Percentiles rank a stretch among this genome's conserved stretches.
phyloP scores from a whole-genome alignment of 2,888 invertebrate genomes.

The Chorisops tibialis region DNA sequence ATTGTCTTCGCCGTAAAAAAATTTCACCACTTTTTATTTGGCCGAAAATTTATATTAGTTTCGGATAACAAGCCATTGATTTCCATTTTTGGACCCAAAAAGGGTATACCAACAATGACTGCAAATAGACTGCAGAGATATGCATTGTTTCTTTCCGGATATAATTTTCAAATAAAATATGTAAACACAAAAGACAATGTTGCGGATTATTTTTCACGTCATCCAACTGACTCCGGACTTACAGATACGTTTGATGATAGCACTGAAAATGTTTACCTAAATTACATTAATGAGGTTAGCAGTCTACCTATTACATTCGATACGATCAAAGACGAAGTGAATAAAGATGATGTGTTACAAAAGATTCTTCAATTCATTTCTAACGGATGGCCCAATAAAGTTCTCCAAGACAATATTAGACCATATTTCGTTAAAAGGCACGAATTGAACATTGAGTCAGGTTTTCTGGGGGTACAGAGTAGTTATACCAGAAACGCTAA shows the following conservation, averaged over 20 bases:
- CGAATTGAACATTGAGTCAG: neutral
- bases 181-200: neutral
- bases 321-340: neutral
- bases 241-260: neutral
- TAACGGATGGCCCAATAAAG: neutral
- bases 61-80: constrained; percentile 8
- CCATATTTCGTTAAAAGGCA: neutral
- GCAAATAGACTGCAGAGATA: neutral
- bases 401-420: neutral
- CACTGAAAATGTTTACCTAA: neutral
- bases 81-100: constrained; percentile 1
- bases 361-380: neutral
- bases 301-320: neutral
- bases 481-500: neutral
- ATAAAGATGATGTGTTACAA: neutral
- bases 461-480: neutral
- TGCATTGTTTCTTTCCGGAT: neutral
- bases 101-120: constrained; percentile 2
- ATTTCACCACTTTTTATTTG: neutral
- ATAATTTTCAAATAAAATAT: neutral
- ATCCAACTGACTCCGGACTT: too few species aligned
- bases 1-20: neutral
- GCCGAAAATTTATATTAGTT: constrained; percentile 5
- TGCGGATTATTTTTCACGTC: neutral
- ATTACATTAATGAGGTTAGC: neutral